phyloP scores from a whole-genome alignment of 2,797 vertebrate genomes.

The Saxicola maurus region DNA sequence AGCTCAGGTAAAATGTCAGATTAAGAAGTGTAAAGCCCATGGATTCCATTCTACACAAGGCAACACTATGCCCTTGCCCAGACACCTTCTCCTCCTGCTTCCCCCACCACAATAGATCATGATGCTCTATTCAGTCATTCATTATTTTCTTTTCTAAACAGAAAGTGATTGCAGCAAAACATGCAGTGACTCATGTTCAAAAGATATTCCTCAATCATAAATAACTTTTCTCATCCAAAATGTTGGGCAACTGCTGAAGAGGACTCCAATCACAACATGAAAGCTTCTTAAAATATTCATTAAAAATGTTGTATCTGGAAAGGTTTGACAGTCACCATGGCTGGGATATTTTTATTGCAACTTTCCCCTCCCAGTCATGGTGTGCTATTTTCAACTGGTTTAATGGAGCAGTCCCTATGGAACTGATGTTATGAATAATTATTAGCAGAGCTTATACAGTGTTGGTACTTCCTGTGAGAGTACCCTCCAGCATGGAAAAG shows the following conservation, averaged over 20 bases:
- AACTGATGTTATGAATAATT: not conserved
- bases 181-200: not conserved
- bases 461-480: not conserved
- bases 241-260: not conserved
- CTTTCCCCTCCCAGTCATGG: not conserved
- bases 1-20: not conserved
- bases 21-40: not conserved
- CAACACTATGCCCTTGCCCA: not conserved
- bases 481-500: not conserved
- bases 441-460: not conserved
- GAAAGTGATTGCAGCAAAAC: not conserved
- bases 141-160: not conserved
- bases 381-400: not conserved
- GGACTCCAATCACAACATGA: not conserved
- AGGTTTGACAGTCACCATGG: not conserved
- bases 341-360: not conserved
- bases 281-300: constrained; percentile 6
- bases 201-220: not conserved
- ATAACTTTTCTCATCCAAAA: not conserved
- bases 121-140: not conserved
- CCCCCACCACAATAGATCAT: not conserved
- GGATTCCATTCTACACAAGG: not conserved
- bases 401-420: not conserved
- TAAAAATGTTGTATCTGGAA: not conserved
- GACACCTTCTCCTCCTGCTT: not conserved